Evolutionary conservation across 2,888 invertebrate genomes (phyloP), one percentile per base, ranked within the genome.

Genomic region (Cremastinae sp.): DNA sequence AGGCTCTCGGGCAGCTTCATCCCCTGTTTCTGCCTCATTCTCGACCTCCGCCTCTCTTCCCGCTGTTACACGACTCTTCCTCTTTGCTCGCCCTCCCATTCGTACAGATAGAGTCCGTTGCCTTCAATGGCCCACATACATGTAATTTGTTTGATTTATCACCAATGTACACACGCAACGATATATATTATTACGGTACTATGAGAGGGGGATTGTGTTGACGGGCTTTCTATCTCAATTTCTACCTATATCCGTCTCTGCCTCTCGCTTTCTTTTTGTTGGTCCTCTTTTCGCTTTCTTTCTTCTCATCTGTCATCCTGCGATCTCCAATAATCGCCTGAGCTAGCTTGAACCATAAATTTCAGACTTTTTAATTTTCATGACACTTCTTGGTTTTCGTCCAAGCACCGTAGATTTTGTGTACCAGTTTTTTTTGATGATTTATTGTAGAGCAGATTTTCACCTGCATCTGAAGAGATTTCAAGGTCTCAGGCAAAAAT

Each of bases 131-230:
- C 41, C 12, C 20, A 35, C 18, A 41, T 41, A 58, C 16, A 58
- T 58, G 73, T 49, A 64, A 51, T 56, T 64, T 43, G 56, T 71
- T 73, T 82, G 80, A 83, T 83, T 82, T 82, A 83, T 81, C 49
- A 72, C 76, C 43, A 61, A 66, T 47, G 74, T 61, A 59, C 47
- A 62, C 66, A 43, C 49, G 45, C 64, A 72, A 16, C 65, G 53
- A 58, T 73, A 72, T n/a, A n/a, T 65, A 68, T 78, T 78, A 77
- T 73, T 68, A 59, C 61, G 20, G 65, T 22, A 45, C 56, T 55
- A 28, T 18, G 62, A 69, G 61, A 10, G 58, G 8, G 62, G 35
- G 59, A 58, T 43, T 61, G 56, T 72, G 69, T 78, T 78, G 76
- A 79, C 77, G 74, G 47, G 28, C 16, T 43, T 35, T 59, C 47